Percentiles rank a stretch among this genome's conserved stretches.
Evolutionary conservation across 2,797 vertebrate species (phyloP).

Genomic region (Limosa lapponica): DNA sequence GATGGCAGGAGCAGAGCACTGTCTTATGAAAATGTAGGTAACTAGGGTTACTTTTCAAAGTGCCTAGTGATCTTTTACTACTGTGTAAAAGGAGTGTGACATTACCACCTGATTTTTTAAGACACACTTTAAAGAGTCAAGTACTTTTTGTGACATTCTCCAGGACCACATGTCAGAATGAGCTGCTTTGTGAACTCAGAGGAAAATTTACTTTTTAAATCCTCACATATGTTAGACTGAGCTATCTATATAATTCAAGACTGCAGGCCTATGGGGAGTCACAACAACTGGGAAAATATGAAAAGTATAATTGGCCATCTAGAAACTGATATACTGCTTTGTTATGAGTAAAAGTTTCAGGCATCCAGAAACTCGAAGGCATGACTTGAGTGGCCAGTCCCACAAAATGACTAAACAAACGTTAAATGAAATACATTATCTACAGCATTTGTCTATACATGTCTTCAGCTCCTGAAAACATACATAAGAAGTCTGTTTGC

Average conservation of each 20-base stretch:
- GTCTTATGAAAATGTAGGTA: neutral
- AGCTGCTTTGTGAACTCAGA: neutral
- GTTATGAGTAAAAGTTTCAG: neutral
- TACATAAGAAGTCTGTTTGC: neutral
- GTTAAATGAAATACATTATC: neutral
- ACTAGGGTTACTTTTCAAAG: neutral
- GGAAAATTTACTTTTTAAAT: neutral
- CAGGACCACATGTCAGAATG: neutral
- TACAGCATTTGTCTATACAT: neutral
- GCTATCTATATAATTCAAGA: neutral
- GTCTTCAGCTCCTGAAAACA: neutral
- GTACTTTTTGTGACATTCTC: neutral
- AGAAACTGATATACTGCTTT: neutral
- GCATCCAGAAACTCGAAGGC: neutral
- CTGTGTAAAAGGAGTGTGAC: neutral
- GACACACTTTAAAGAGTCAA: neutral
- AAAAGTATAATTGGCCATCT: neutral
- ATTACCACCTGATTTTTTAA: neutral
- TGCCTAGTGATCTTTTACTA: neutral
- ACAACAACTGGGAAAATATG: neutral
- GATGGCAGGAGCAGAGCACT: neutral
- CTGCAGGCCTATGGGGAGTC: neutral
- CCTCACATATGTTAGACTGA: neutral
- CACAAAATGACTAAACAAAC: neutral
- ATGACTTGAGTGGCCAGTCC: neutral